phyloP scores from a whole-genome alignment of 2,888 invertebrate genomes.

The Callinectes sapidus region DNA sequence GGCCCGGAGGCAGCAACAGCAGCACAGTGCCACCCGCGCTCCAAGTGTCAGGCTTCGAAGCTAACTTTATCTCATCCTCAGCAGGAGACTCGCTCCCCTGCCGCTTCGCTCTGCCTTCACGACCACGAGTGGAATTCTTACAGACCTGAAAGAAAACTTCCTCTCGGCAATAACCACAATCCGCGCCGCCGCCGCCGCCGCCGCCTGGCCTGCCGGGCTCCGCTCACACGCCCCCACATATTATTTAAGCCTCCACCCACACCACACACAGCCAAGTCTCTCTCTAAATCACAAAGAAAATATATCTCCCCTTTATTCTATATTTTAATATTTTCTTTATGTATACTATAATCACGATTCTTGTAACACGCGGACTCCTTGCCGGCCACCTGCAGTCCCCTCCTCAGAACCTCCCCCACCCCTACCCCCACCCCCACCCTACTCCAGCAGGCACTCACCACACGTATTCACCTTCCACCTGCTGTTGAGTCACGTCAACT shows the following conservation, averaged over 20 bases:
- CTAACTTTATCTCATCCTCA: conserved; percentile 4
- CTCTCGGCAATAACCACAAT: not conserved
- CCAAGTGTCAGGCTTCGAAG: not conserved
- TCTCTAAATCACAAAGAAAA: no score
- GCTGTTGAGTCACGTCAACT: conserved; percentile 20
- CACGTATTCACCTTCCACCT: not conserved
- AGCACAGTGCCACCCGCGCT: not conserved
- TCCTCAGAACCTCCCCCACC: not conserved
- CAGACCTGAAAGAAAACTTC: not conserved
- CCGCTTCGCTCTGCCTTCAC: not conserved
- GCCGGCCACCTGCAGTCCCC: not conserved
- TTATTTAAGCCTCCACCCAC: not conserved
- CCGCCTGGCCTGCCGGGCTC: not conserved
- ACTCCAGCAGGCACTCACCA: not conserved
- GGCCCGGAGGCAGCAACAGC: not conserved
- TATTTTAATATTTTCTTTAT: not conserved
- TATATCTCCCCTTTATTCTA: not conserved
- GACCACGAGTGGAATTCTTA: not conserved
- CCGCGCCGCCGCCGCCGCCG: not conserved
- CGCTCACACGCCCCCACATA: not conserved
- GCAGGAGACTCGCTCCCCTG: not conserved
- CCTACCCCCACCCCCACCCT: not conserved
- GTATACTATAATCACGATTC: not conserved
- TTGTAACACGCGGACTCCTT: not conserved
- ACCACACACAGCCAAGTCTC: not conserved